Base-by-base conservation (phyloP, 2,113 vertebrate genomes). In the Edolisoma coerulescens region DNA sequence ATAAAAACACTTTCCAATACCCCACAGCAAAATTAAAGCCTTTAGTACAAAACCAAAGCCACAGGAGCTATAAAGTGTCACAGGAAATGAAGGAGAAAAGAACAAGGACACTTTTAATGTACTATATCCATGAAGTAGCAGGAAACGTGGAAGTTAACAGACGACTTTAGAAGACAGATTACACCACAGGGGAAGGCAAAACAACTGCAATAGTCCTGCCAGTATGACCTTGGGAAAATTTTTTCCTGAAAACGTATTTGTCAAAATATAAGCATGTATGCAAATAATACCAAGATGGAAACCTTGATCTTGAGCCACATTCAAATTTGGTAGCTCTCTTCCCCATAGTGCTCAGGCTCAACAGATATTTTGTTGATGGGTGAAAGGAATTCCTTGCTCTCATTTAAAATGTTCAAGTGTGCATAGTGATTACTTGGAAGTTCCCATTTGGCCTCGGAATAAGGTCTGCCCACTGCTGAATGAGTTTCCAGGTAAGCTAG, bases 51-150 rank as follows among this genome's bases (percentile, higher is more conserved):
- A 92, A 90, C 45, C 59, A 69, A 93, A 92, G 33, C 75, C 63
- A 57, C 41, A 93, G 76, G 83, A 94, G 26, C 63, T 77, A 65
- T 88, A 76, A 94, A 59, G 67, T 39, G 54, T 90, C 37, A 59
- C 54, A 93, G 85, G 83, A 93, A 92, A 94, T 67, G 41, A 93
- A 92, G 75, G 61, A 87, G 88, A 95, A 83, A 78, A 91, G 85
- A 86, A 49, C 59, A 92, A 89, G 50, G 50, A 77, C 54, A 80
- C 10, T 88, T 87, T 65, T 63, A 91, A 93, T 53, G n/a, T 82
- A 73, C 32, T 83, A 80, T 80, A 69, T 65, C 86, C 47, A 77
- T 30, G 54, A 80, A 80, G 42, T 63, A 90, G n/a, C 68, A 84
- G 47, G 71, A 96, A 95, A 85, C 1, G 1, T 88, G 82, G 54